These are phyloP conservation scores for Caracal caracal DNA, from an alignment of 2,113 vertebrate genomes.

Conservation along the genomic window DNA sequence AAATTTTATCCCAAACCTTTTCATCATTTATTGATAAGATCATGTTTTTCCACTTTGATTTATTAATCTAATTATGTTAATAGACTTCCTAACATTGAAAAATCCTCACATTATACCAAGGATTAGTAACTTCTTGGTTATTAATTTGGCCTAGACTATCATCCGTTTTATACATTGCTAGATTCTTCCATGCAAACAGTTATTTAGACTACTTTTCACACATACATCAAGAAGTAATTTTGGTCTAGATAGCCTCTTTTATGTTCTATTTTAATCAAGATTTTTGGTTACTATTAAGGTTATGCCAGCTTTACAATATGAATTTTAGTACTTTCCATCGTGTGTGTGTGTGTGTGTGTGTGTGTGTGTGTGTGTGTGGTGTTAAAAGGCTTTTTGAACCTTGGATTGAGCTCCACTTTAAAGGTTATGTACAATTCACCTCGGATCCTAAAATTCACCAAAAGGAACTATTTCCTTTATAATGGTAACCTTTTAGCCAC, in stretches of 20 bases:
- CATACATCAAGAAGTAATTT: background rate
- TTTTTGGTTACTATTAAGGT: background rate
- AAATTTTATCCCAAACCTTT: conserved; percentile 39
- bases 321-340: background rate
- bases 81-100: conserved; percentile 52
- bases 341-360: background rate
- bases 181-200: background rate
- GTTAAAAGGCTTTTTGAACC: background rate
- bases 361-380: background rate
- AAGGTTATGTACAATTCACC: conserved; percentile 5
- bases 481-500: background rate
- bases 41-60: conserved; percentile 52
- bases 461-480: background rate
- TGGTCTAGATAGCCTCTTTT: background rate
- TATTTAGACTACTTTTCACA: background rate
- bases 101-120: background rate
- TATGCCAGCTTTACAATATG: background rate
- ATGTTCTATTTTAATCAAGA: background rate
- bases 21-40: conserved; percentile 48
- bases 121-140: conserved; percentile 41
- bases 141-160: conserved; percentile 13
- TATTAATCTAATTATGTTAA: conserved; percentile 66
- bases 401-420: background rate
- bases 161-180: background rate
- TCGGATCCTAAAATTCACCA: background rate